phyloP scores from a whole-genome alignment of 2,888 invertebrate species.

The Acheta domesticus region DNA sequence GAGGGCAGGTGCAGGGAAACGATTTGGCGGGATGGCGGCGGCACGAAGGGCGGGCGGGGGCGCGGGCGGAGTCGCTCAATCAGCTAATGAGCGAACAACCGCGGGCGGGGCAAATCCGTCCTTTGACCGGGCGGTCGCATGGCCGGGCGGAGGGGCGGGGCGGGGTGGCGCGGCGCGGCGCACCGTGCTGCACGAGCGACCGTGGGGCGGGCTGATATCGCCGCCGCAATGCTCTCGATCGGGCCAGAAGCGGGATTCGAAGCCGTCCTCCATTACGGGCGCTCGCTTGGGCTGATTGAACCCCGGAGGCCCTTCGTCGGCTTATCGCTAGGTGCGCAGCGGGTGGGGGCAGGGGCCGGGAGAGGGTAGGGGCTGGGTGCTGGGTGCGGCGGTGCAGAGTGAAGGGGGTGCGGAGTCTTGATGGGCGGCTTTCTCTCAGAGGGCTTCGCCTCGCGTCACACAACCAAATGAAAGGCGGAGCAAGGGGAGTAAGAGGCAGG shows the following conservation, averaged over 20 bases:
- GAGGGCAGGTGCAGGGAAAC: too few species aligned
- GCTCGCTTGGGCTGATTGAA: not conserved
- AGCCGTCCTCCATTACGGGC: not conserved
- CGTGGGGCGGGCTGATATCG: too few species aligned
- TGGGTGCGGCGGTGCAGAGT: too few species aligned
- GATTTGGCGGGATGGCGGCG: too few species aligned
- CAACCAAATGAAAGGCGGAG: too few species aligned
- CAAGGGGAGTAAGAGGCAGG: too few species aligned
- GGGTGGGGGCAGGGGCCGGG: not conserved
- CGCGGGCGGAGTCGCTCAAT: not conserved
- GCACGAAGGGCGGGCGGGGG: not conserved
- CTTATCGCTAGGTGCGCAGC: not conserved
- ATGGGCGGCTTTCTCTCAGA: too few species aligned
- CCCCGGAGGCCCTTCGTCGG: not conserved
- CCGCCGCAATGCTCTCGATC: not conserved
- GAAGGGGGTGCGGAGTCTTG: too few species aligned
- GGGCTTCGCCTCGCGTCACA: too few species aligned
- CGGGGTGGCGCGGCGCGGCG: not conserved
- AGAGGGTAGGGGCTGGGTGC: too few species aligned
- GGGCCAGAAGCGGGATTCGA: not conserved
- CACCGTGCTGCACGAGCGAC: too few species aligned
- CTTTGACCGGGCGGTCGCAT: not conserved
- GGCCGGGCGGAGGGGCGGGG: not conserved
- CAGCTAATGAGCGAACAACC: conserved; percentile 1
- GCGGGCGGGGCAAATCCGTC: conserved; percentile 8